Evolutionary conservation across 2,113 vertebrate genomes (phyloP).

Genomic region (Haemorhous mexicanus): DNA sequence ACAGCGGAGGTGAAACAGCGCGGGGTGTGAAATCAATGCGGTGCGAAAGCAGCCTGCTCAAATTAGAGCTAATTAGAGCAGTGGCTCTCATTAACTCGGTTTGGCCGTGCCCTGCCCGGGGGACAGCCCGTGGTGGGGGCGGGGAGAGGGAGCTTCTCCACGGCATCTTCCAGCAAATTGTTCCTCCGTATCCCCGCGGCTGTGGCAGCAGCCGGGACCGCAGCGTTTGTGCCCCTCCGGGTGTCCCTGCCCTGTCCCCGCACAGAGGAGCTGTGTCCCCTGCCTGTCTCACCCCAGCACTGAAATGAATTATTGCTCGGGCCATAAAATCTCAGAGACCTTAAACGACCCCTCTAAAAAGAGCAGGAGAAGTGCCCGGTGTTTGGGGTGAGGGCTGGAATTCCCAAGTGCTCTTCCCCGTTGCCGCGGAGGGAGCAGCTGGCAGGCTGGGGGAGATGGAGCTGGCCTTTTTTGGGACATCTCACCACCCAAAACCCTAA

Average conservation of each 20-base stretch:
- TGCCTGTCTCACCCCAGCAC: neutral
- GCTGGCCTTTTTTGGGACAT: neutral
- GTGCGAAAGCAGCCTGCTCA: neutral
- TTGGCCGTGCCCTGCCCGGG: neutral
- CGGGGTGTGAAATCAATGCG: neutral
- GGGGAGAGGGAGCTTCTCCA: neutral
- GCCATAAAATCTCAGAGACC: fast-evolving
- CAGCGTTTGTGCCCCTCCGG: neutral
- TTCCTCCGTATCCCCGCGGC: fast-evolving
- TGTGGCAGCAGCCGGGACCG: neutral
- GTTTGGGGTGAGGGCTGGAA: neutral
- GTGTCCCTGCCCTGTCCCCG: neutral
- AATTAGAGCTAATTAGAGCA: neutral
- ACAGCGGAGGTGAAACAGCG: neutral
- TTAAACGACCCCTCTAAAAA: neutral
- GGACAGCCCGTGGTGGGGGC: fast-evolving
- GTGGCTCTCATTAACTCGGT: neutral
- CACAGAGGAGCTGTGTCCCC: neutral
- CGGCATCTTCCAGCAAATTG: neutral
- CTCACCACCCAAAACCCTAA: neutral
- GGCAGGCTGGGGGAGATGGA: neutral
- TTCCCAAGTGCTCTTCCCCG: neutral
- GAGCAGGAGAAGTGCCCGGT: fast-evolving
- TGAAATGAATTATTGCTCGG: neutral
- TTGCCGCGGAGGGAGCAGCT: neutral